Conservation (phyloP, 2,113 vertebrate genomes). For the Tichodroma muraria region DNA sequence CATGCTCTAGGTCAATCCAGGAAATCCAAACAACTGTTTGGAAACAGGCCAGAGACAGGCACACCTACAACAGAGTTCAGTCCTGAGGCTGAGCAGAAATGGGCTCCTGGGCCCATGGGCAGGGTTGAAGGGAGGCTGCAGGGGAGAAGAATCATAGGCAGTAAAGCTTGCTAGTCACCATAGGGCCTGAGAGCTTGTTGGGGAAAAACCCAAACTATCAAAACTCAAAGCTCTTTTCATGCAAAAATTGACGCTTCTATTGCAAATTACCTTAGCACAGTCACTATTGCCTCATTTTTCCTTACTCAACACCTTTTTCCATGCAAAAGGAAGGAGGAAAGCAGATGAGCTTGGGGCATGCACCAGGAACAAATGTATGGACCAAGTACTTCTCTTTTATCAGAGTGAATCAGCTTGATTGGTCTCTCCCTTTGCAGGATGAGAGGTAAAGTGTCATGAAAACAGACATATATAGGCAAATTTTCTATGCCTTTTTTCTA, state of each 20-base stretch:
- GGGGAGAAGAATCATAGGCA: background rate
- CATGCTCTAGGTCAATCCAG: background rate
- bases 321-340: background rate
- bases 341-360: rapidly evolving
- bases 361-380: background rate
- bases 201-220: background rate
- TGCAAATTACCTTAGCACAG: background rate
- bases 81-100: background rate
- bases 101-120: background rate
- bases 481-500: background rate
- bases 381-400: background rate
- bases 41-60: background rate
- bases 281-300: background rate
- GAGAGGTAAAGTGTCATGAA: background rate
- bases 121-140: background rate
- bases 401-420: background rate
- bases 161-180: background rate
- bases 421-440: background rate
- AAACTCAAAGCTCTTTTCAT: background rate
- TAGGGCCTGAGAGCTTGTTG: rapidly evolving
- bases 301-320: background rate
- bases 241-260: background rate
- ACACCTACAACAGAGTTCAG: rapidly evolving
- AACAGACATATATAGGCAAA: background rate
- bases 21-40: background rate